These are phyloP conservation scores for Girardia tigrina DNA, from an alignment of 2,888 invertebrate genomes.

Conservation along the genomic window DNA sequence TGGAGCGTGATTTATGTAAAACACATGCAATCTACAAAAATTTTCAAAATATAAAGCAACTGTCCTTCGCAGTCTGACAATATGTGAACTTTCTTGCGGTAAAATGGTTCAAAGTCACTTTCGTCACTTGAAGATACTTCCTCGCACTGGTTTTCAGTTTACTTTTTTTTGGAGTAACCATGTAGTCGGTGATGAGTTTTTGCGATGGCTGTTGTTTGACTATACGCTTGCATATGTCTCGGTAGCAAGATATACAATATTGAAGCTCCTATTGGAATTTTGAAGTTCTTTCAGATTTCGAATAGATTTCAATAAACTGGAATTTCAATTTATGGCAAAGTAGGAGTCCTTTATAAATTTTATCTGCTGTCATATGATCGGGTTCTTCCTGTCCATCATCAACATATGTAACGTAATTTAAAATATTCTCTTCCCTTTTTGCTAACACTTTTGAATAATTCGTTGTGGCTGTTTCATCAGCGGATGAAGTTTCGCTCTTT, in stretches of 20 bases:
- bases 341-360: not conserved
- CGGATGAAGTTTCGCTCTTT: not conserved
- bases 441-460: not conserved
- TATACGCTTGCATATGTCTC: conserved; percentile 3
- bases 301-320: not conserved
- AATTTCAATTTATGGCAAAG: not conserved
- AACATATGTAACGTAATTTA: not conserved
- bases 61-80: too few relatives aligned
- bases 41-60: not conserved
- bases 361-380: not conserved
- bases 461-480: not conserved
- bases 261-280: not conserved
- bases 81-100: not conserved
- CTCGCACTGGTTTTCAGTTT: not conserved
- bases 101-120: not conserved
- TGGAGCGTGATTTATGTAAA: not conserved
- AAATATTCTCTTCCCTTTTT: not conserved
- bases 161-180: not conserved
- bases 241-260: not conserved
- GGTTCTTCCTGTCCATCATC: too few relatives aligned
- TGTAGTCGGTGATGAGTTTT: conserved; percentile 3
- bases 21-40: not conserved
- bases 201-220: not conserved
- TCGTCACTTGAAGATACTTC: not conserved
- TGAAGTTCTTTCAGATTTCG: too few relatives aligned